These are phyloP conservation scores for Lepidurus arcticus DNA, from an alignment of 1,140 invertebrate genomes.

Conservation along the genomic window DNA sequence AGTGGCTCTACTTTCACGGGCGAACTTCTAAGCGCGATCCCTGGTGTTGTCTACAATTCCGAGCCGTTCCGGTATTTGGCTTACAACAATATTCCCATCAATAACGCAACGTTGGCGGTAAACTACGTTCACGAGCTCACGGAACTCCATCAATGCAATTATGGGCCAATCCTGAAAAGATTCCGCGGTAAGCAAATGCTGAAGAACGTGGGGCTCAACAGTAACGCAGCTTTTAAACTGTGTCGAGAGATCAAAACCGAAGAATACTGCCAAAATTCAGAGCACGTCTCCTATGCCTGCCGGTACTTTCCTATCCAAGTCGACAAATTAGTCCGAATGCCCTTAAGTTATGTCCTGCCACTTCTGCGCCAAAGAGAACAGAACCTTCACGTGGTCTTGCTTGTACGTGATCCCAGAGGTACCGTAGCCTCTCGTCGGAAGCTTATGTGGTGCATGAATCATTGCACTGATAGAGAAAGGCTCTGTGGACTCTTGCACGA, in stretches of 20 bases:
- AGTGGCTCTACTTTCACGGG: constrained; percentile 81
- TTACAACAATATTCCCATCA: neutral
- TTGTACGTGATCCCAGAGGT: constrained; percentile 24
- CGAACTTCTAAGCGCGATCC: constrained; percentile 71
- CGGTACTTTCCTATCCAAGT: neutral
- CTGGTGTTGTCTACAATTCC: constrained; percentile 80
- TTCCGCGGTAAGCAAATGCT: neutral
- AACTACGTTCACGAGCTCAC: neutral
- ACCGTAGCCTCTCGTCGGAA: neutral
- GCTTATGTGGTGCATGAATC: neutral
- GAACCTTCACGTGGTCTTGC: neutral
- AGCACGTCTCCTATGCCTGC: neutral
- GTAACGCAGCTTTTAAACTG: too few species aligned
- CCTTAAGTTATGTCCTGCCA: neutral
- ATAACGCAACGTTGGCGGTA: neutral
- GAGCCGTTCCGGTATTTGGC: constrained; percentile 67
- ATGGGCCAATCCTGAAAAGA: neutral
- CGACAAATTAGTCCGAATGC: neutral
- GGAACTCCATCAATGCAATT: neutral
- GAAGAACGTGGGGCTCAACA: neutral
- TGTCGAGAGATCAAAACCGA: neutral
- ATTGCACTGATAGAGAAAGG: neutral
- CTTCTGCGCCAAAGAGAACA: neutral
- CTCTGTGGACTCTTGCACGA: neutral
- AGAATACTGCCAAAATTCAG: neutral